Base-by-base conservation (phyloP, 2,113 vertebrate species). In the Alligator mississippiensis region DNA sequence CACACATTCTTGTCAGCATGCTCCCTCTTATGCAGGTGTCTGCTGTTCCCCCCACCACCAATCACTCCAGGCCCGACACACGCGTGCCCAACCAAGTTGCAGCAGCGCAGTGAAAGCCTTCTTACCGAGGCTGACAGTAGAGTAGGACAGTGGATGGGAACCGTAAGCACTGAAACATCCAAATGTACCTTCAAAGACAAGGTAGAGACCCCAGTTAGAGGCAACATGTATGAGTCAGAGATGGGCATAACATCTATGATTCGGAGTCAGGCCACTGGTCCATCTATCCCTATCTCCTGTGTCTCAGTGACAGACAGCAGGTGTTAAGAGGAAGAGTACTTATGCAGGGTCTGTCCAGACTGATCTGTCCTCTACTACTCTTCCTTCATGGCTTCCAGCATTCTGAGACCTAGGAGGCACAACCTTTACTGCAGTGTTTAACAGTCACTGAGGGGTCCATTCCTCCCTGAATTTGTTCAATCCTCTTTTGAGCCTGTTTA, bases 151-250 rank as follows among this genome's bases (percentile, higher is more conserved):
- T 2, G 97, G 96, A 79, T 92, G 90, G 63, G 91, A 25, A 76
- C 97, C 97, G 0, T 91, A 87, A 34, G 4, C 4, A 80, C 97
- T 97, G 94, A 97, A 97, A 47, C 96, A 96, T 70, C 97, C 97
- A 94, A 97, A 97, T 0, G 97, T 97, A 77, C 96, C 97, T 97
- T n/a, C 16, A 77, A 77, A 72, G 38, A 78, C 58, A 77, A 80
- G 21, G 94, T 87, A 93, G 0, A 6, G 4, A 28, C 17, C 19
- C 34, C 75, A 85, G 24, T 86, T 75, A 92, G 47, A 54, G 28
- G 64, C 47, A 58, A 27, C 66, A 93, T 47, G 12, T 0, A 1
- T 24, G 72, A 22, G n/a, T 3, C 76, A 81, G 28, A 58, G 24
- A 47, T 12, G 47, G 47, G 47, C 47, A 47, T 47, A 47, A 47